Evolutionary conservation across 2,888 invertebrate species (phyloP).

Genomic region (Metopia argyrocephala): DNA sequence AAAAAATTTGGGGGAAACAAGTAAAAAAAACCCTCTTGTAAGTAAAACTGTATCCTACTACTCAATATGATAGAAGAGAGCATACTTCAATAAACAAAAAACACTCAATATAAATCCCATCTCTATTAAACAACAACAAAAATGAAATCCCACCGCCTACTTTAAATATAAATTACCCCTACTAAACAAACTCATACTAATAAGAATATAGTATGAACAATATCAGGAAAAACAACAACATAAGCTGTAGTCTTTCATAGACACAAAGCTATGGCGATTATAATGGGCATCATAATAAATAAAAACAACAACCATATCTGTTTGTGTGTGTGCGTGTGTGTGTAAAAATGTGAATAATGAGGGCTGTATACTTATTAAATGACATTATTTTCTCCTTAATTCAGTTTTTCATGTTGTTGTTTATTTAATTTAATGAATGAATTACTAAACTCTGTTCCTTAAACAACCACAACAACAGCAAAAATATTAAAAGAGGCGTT

Average conservation of each 20-base stretch:
- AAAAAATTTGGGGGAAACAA: constrained; percentile 27
- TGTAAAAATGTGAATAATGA: constrained; percentile 23
- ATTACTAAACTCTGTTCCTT: constrained; percentile 7
- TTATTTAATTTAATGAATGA: constrained; percentile 45
- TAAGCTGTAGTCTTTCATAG: not conserved
- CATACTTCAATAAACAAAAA: too few species aligned
- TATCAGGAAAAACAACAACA: not conserved
- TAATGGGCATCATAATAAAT: constrained; percentile 53
- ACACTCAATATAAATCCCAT: constrained; percentile 43
- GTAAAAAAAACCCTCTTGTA: not conserved
- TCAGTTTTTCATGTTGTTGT: not conserved
- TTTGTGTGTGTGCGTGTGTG: not conserved
- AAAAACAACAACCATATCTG: not conserved
- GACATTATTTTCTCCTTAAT: constrained; percentile 36
- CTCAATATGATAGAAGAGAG: too few species aligned
- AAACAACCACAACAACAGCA: constrained; percentile 9
- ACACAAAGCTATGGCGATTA: constrained; percentile 52
- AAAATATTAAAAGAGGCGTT: constrained; percentile 24
- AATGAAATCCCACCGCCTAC: constrained; percentile 56
- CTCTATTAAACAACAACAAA: not conserved
- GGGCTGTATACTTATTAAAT: constrained; percentile 25
- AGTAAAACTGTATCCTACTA: not conserved
- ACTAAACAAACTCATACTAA: constrained; percentile 1
- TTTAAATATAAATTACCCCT: constrained; percentile 32
- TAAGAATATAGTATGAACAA: not conserved